Percentiles rank a stretch among this genome's conserved stretches.
These are phyloP conservation scores for Nymphalis c-album DNA, from an alignment of 2,888 invertebrate genomes.

Conservation along the genomic window DNA sequence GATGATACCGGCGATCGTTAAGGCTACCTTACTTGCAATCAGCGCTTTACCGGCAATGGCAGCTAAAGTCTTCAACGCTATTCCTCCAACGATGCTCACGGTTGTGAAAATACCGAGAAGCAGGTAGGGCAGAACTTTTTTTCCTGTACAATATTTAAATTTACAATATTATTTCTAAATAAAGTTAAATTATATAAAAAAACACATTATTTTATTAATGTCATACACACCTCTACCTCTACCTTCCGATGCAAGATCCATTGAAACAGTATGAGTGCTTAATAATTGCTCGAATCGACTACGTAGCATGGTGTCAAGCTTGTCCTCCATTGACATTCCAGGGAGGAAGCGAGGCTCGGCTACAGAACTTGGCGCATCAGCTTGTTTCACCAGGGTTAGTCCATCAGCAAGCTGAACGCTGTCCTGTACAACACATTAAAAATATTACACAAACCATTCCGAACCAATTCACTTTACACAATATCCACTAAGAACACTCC, in stretches of 20 bases:
- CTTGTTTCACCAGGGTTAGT: slow-evolving; percentile 81
- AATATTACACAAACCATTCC: slow-evolving; percentile 46
- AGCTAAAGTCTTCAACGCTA: slow-evolving; percentile 86
- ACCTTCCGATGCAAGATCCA: slow-evolving; percentile 82
- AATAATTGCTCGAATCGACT: slow-evolving; percentile 82
- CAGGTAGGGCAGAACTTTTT: slow-evolving; percentile 81
- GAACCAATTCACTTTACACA: slow-evolving; percentile 50
- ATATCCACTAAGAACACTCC: slow-evolving; percentile 44
- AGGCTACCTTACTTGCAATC: slow-evolving; percentile 86
- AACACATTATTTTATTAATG: slow-evolving; percentile 26
- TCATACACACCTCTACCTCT: slow-evolving; percentile 73
- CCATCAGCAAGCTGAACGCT: slow-evolving; percentile 83
- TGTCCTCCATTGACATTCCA: slow-evolving; percentile 80
- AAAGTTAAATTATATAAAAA: slow-evolving; percentile 2
- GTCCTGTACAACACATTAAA: slow-evolving; percentile 73
- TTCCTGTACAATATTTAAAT: slow-evolving; percentile 57
- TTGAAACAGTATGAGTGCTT: slow-evolving; percentile 83
- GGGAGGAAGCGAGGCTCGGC: slow-evolving; percentile 82
- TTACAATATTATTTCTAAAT: not conserved
- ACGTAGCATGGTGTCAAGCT: slow-evolving; percentile 76
- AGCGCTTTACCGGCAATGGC: slow-evolving; percentile 87
- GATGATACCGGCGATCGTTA: slow-evolving; percentile 87
- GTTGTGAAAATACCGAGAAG: slow-evolving; percentile 83
- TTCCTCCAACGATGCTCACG: slow-evolving; percentile 85
- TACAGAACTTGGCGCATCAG: slow-evolving; percentile 75